A percentile compares a stretch with the other conserved stretches of the same genome.
Evolutionary conservation across 2,797 vertebrate species (phyloP).

Genomic region (Ceryle rudis): DNA sequence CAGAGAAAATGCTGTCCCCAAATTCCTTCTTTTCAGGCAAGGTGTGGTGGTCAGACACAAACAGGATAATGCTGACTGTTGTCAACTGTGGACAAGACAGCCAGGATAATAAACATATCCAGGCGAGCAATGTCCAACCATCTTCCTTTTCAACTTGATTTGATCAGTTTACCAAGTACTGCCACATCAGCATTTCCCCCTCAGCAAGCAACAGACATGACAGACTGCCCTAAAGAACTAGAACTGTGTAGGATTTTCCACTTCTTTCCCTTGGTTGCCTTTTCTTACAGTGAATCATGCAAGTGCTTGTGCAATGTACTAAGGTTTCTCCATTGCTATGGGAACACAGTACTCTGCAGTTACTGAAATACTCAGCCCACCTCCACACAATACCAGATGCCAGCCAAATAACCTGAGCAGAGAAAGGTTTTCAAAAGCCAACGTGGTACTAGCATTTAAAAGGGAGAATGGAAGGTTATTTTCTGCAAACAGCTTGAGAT

Average conservation of each 20-base stretch:
- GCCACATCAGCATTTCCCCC: neutral
- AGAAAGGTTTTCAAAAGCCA: constrained; percentile 18
- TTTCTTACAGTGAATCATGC: neutral
- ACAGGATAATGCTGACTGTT: neutral
- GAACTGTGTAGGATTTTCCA: neutral
- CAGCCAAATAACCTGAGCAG: constrained; percentile 34
- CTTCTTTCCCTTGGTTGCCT: neutral
- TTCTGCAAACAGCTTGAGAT: neutral
- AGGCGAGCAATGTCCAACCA: neutral
- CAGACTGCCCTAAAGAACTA: neutral
- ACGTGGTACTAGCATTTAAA: neutral
- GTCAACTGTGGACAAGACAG: neutral
- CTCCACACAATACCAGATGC: neutral
- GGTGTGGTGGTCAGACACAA: neutral
- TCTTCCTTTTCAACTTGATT: neutral
- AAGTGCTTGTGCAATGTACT: neutral
- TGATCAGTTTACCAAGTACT: neutral
- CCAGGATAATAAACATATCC: neutral
- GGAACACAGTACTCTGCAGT: constrained; percentile 39
- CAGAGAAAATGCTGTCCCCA: neutral
- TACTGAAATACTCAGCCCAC: constrained; percentile 33
- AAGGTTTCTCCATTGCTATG: constrained; percentile 55
- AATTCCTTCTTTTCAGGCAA: neutral
- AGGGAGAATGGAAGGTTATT: constrained; percentile 19
- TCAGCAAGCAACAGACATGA: neutral